Evolutionary conservation across 2,797 vertebrate genomes (phyloP).

Genomic region (Phoxinus dragarum): DNA sequence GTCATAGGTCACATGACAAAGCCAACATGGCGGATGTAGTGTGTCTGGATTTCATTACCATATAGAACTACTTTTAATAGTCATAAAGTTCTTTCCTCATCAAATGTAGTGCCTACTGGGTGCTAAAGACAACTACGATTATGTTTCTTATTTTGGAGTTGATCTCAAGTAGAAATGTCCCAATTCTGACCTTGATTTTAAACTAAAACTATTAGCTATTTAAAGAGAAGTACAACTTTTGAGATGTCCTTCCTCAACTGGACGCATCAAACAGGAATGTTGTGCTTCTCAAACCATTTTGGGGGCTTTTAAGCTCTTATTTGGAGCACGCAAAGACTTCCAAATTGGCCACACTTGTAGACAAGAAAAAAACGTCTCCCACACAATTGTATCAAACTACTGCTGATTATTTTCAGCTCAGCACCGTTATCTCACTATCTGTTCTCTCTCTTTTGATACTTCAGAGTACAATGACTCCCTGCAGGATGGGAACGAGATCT

Average conservation of each 20-base stretch:
- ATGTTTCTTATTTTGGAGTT: neutral
- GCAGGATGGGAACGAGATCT: slow-evolving; percentile 83
- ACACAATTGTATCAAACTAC: neutral
- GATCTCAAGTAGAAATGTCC: neutral
- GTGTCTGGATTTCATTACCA: neutral
- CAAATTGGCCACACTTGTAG: neutral
- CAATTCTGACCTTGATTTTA: neutral
- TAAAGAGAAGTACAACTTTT: neutral
- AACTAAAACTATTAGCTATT: neutral
- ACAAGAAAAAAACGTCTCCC: neutral
- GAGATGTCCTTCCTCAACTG: neutral
- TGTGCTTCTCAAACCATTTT: neutral
- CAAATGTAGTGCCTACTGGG: neutral
- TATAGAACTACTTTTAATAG: neutral
- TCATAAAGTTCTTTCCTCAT: neutral
- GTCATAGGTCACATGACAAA: neutral
- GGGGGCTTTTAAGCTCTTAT: neutral
- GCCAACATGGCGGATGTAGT: neutral
- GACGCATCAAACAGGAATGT: neutral
- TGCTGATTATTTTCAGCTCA: neutral
- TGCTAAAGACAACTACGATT: neutral
- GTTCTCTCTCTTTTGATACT: slow-evolving; percentile 38
- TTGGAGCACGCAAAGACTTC: neutral
- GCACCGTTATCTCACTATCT: neutral
- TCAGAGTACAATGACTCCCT: slow-evolving; percentile 84